Evolutionary conservation across 1,140 invertebrate genomes (phyloP), one percentile per base, ranked within the genome.

Genomic region (Zaprionus vittiger): DNA sequence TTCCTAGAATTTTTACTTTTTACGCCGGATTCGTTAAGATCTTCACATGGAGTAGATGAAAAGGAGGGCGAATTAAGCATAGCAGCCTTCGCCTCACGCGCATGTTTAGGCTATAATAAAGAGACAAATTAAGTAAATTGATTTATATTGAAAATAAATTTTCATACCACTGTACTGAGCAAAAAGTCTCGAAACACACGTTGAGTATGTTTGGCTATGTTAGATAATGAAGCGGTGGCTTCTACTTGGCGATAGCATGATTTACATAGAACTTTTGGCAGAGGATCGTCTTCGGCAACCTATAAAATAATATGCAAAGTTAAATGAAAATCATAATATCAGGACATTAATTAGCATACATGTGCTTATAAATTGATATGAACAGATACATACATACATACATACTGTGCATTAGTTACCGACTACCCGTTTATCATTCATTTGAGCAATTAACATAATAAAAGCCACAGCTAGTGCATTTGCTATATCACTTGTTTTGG

Each of bases 201-300:
- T 60, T 92, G 85, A 2, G 91, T 92, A 34, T 92, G 83, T 37
- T 92, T 91, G 5, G 91, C 91, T 41, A 92, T 92, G 22, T 92
- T 92, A 3, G 91, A 92, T 12, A 92, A 73, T 4, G 89, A 92
- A 1, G 89, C 91, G 1, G 89, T 92, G 9, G 91, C 89, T 71
- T 91, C 91, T 38, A 92, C 89, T 59, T 92, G 87, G 6, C 91
- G 85, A 72, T 91, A 92, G 57, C 91, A 92, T 11, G 89, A 77
- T 66, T 92, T 92, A 47, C 91, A 92, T 4, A 92, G 70, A 15
- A 91, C 81, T 62, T 92, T 92, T 15, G 91, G 91, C 5, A 92
- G 56, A 11, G 79, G 75, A 64, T 92, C 91, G 59, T 92, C 79
- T 56, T 91, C 84, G n/a, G 66, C 65, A 34, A 89, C 85, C 84